These are phyloP conservation scores for Drosophila pectinifera DNA, from an alignment of 1,140 invertebrate genomes.

Conservation along the genomic window DNA sequence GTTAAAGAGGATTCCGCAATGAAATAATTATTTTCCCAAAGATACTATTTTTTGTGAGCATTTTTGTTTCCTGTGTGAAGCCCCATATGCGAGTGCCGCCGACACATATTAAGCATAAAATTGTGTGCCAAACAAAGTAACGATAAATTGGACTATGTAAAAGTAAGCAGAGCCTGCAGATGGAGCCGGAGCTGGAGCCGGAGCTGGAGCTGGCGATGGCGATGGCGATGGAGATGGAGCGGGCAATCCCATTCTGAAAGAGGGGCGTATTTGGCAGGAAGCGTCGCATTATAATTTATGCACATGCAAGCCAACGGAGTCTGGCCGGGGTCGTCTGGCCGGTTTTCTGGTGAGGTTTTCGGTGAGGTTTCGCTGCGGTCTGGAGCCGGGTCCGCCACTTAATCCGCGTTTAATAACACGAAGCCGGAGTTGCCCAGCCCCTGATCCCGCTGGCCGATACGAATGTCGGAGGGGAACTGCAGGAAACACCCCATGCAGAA, in stretches of 20 bases:
- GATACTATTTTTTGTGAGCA: neutral
- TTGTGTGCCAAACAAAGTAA: slow-evolving; percentile 76
- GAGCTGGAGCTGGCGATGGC: slow-evolving; percentile 9
- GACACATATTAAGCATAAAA: slow-evolving; percentile 79
- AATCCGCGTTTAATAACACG: slow-evolving; percentile 82
- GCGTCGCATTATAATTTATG: slow-evolving; percentile 77
- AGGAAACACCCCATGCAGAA: slow-evolving; percentile 40
- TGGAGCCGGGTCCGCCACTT: slow-evolving; percentile 52
- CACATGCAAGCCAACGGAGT: slow-evolving; percentile 79
- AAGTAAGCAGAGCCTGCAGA: slow-evolving; percentile 55
- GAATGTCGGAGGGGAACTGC: slow-evolving; percentile 8
- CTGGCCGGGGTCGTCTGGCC: slow-evolving; percentile 51
- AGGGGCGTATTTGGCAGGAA: slow-evolving; percentile 60
- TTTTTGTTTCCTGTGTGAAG: neutral
- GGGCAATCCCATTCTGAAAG: slow-evolving; percentile 41
- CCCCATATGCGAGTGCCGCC: slow-evolving; percentile 67
- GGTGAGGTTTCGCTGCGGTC: slow-evolving; percentile 7
- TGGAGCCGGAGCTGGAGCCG: slow-evolving; percentile 28
- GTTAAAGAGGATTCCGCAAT: no score
- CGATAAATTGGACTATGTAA: slow-evolving; percentile 68
- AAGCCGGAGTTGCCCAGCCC: slow-evolving; percentile 40
- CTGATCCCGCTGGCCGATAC: slow-evolving; percentile 22
- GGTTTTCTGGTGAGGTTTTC: slow-evolving; percentile 38
- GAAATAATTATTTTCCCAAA: neutral
- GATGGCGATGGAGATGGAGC: slow-evolving; percentile 21